phyloP scores from a whole-genome alignment of 2,113 vertebrate genomes.

The Stigmatopora argus region DNA sequence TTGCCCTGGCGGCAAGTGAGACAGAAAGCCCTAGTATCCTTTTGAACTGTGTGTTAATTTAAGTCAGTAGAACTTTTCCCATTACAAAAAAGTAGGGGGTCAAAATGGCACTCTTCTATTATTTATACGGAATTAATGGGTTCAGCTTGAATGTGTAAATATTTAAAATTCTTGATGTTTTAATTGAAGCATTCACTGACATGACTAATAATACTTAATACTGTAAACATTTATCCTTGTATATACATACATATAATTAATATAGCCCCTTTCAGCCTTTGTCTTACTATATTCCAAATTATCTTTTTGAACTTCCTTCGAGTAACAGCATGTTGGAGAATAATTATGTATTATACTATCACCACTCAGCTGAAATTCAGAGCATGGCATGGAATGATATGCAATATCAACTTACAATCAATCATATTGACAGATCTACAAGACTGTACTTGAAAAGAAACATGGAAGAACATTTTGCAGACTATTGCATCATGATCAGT shows the following conservation, averaged over 20 bases:
- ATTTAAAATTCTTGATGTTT: no score
- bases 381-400: neutral
- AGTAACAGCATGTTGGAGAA: constrained; percentile 11
- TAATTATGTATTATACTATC: constrained; percentile 35
- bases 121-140: neutral
- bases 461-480: constrained; percentile 24
- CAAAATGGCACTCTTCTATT: neutral
- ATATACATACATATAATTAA: neutral
- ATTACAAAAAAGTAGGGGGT: neutral
- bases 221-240: neutral
- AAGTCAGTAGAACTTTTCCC: neutral
- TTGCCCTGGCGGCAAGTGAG: constrained; percentile 42
- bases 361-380: neutral
- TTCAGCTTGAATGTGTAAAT: no score
- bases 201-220: neutral
- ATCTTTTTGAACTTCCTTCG: neutral
- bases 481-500: constrained; percentile 49
- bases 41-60: constrained; percentile 1
- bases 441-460: neutral
- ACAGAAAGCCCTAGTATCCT: constrained; percentile 36
- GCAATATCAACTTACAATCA: constrained; percentile 17
- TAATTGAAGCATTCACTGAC: no score
- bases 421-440: neutral
- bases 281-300: neutral
- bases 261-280: constrained; percentile 15